phyloP scores from a whole-genome alignment of 2,888 invertebrate species.

The Hetaerina titia region DNA sequence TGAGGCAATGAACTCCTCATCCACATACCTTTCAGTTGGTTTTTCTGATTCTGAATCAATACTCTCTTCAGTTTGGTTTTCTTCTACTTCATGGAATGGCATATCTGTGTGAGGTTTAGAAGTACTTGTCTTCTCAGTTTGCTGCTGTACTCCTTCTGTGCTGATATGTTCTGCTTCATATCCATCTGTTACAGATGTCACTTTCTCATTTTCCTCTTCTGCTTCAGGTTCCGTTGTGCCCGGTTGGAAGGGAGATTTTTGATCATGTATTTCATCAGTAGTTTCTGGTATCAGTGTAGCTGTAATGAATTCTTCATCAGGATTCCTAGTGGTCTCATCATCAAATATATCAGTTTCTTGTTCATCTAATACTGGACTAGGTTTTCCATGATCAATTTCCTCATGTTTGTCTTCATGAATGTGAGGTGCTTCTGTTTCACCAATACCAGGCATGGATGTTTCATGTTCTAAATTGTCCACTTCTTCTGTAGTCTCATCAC shows the following conservation, averaged over 20 bases:
- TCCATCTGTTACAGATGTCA: conserved; percentile 68
- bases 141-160: conserved; percentile 66
- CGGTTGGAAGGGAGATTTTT: neutral
- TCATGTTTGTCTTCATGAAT: neutral
- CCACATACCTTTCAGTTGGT: conserved; percentile 70
- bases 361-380: conserved; percentile 40
- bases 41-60: conserved; percentile 70
- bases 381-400: neutral
- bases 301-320: conserved; percentile 67
- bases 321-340: conserved; percentile 33
- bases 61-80: conserved; percentile 71
- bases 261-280: conserved; percentile 69
- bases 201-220: conserved; percentile 67
- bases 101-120: conserved; percentile 21
- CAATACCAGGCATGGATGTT: conserved; percentile 70
- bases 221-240: neutral
- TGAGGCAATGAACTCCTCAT: conserved; percentile 70
- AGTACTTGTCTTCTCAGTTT: conserved; percentile 69
- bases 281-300: conserved; percentile 5
- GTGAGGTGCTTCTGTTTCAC: conserved; percentile 43
- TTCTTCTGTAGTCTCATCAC: conserved; percentile 70
- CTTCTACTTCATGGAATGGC: conserved; percentile 62
- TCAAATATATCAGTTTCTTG: conserved; percentile 26
- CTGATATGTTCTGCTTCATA: conserved; percentile 70
- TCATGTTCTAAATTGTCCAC: conserved; percentile 71